These are phyloP conservation scores for Sturnira hondurensis DNA, from an alignment of 2,113 vertebrate genomes.

Conservation along the genomic window DNA sequence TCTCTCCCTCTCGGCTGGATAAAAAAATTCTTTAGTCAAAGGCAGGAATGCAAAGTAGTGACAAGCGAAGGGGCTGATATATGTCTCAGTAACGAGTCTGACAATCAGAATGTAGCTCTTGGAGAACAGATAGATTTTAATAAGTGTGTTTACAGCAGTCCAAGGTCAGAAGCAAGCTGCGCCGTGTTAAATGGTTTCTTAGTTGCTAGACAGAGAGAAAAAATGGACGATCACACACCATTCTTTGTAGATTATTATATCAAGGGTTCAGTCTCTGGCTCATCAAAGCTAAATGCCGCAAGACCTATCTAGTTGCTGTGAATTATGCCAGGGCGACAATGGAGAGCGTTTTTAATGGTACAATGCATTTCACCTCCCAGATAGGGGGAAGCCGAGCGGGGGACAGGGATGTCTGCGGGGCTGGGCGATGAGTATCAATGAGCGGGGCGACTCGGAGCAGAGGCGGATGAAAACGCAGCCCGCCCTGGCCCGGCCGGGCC, in stretches of 20 bases:
- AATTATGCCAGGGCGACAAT: slow-evolving; percentile 94
- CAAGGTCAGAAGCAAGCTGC: slow-evolving; percentile 93
- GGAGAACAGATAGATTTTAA: slow-evolving; percentile 82
- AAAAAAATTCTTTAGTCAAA: slow-evolving; percentile 80
- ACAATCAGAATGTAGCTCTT: slow-evolving; percentile 81
- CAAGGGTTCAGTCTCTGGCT: slow-evolving; percentile 89
- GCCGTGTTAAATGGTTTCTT: slow-evolving; percentile 85
- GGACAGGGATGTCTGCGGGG: slow-evolving; percentile 89
- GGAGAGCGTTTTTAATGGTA: slow-evolving; percentile 93
- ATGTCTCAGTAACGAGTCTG: slow-evolving; percentile 82
- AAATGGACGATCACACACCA: slow-evolving; percentile 88
- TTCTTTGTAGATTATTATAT: slow-evolving; percentile 90
- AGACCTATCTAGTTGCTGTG: slow-evolving; percentile 92
- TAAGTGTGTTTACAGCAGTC: slow-evolving; percentile 92
- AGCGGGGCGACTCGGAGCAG: slow-evolving; percentile 87
- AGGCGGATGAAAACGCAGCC: slow-evolving; percentile 84
- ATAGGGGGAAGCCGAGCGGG: slow-evolving; percentile 93
- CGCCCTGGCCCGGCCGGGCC: slow-evolving; percentile 85
- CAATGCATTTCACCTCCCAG: slow-evolving; percentile 96
- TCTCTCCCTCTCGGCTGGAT: slow-evolving; percentile 75
- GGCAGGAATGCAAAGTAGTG: slow-evolving; percentile 81
- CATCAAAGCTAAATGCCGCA: slow-evolving; percentile 95
- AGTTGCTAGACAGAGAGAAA: slow-evolving; percentile 83
- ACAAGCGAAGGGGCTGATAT: slow-evolving; percentile 80
- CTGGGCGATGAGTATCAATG: slow-evolving; percentile 90